Conservation (phyloP, 2,113 vertebrate species). For the Pelecanus crispus region DNA sequence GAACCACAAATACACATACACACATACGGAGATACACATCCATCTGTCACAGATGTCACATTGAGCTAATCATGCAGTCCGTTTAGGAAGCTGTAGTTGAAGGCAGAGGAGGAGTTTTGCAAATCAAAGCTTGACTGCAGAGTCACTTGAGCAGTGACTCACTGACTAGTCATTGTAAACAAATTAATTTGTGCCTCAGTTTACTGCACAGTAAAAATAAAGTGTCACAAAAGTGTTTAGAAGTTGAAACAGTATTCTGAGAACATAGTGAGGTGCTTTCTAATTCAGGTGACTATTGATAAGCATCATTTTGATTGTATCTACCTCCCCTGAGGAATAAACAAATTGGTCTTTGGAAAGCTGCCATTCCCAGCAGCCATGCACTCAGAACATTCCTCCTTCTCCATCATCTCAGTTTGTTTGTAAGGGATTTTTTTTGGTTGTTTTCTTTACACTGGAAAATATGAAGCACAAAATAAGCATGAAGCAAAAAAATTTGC, state of each 20-base stretch:
- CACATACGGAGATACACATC: background rate
- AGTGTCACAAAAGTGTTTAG: background rate
- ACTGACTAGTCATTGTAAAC: background rate
- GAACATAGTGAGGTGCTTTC: background rate
- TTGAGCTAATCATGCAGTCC: background rate
- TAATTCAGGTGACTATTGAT: background rate
- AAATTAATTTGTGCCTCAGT: conserved; percentile 14
- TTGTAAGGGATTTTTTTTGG: background rate
- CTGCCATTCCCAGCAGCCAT: background rate
- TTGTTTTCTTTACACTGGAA: conserved; percentile 19
- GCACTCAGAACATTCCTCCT: background rate
- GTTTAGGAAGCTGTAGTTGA: background rate
- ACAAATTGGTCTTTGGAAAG: background rate
- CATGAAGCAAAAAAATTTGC: background rate
- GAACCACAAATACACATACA: background rate
- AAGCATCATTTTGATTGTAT: background rate
- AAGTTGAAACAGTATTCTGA: background rate
- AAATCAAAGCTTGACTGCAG: background rate
- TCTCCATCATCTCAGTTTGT: background rate
- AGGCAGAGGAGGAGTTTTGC: background rate
- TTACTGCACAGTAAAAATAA: conserved; percentile 7
- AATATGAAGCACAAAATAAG: conserved; percentile 27
- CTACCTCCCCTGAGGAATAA: conserved; percentile 13
- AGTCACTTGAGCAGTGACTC: background rate
- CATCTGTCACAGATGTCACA: background rate